Base-by-base conservation (phyloP, 2,113 vertebrate genomes). In the Centropristis striata region DNA sequence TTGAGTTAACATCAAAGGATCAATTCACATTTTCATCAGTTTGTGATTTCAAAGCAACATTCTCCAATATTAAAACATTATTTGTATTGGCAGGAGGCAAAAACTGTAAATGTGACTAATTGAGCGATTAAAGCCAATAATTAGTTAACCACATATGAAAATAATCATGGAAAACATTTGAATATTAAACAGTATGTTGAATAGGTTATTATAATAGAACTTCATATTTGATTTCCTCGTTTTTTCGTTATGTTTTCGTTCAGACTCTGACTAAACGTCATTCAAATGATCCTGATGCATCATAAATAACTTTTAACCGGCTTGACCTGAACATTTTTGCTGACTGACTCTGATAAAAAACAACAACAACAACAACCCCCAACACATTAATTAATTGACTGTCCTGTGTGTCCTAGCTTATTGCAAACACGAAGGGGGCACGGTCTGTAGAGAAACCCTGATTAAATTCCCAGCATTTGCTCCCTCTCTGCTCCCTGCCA, bases 391-490 rank as follows among this genome's bases (percentile, higher is more conserved):
- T 50, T 51, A 23, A n/a, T n/a, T n/a, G n/a, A n/a, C n/a, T n/a
- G n/a, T 78, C 16, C 50, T 58, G 42, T 73, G 32, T 47, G 32
- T 46, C 25, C 41, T 4, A 27, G 11, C 10, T 67, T n/a, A 60
- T 67, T 67, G 53, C 51, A 57, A 20, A 53, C 47, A 53, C 47
- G 69, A 69, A 42, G 46, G 16, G 55, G 27, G 1, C 49, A 28
- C 11, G 61, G 63, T 90, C 58, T 75, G 51, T 27, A 36, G 36
- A 53, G 54, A 79, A 70, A 67, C 28, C 53, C 13, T 60, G 71
- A 86, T 86, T 61, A 5, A 72, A 82, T 82, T 80, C 47, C 42
- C 41, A 5, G 28, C 39, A 55, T 63, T 55, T 49, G 25, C 25
- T 58, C 27, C 60, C 44, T 28, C 23, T 73, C 23, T 69, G 44